phyloP scores from a whole-genome alignment of 2,113 vertebrate species.

The Donacobius atricapilla region DNA sequence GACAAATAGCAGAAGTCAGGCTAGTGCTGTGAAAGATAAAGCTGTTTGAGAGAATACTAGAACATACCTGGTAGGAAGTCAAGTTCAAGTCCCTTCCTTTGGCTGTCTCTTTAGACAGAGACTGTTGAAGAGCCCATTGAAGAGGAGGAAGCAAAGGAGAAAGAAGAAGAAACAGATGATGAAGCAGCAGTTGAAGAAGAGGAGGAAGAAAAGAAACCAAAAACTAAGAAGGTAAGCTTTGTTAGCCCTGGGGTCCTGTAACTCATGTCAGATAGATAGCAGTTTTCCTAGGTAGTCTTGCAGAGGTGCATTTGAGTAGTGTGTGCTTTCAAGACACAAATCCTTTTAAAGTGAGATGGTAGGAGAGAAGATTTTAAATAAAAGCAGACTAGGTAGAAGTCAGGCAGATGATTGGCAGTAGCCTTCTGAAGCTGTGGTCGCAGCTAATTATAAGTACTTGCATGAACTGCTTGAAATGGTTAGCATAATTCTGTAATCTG shows the following conservation, averaged over 20 bases:
- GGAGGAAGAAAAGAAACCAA: slow-evolving; percentile 93
- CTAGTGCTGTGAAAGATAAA: not conserved
- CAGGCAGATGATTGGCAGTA: not conserved
- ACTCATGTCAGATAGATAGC: accelerated
- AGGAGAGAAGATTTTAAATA: not conserved
- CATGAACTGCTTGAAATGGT: not conserved
- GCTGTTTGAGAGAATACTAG: not conserved
- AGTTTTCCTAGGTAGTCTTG: not conserved
- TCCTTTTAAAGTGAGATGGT: not conserved
- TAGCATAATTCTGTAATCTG: not conserved
- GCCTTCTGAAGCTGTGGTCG: not conserved
- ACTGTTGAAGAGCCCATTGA: slow-evolving; percentile 93
- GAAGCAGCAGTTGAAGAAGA: slow-evolving; percentile 92
- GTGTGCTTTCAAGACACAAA: not conserved
- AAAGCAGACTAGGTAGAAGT: not conserved
- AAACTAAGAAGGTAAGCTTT: slow-evolving; percentile 88
- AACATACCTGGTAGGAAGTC: not conserved
- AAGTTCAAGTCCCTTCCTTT: not conserved
- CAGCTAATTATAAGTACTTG: not conserved
- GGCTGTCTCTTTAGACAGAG: slow-evolving; percentile 82
- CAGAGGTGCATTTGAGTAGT: not conserved
- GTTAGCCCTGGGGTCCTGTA: not conserved
- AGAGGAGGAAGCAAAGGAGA: slow-evolving; percentile 81
- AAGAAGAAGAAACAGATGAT: slow-evolving; percentile 82
- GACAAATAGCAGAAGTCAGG: not conserved